phyloP scores from a whole-genome alignment of 2,113 vertebrate species.

The Perognathus longimembris region DNA sequence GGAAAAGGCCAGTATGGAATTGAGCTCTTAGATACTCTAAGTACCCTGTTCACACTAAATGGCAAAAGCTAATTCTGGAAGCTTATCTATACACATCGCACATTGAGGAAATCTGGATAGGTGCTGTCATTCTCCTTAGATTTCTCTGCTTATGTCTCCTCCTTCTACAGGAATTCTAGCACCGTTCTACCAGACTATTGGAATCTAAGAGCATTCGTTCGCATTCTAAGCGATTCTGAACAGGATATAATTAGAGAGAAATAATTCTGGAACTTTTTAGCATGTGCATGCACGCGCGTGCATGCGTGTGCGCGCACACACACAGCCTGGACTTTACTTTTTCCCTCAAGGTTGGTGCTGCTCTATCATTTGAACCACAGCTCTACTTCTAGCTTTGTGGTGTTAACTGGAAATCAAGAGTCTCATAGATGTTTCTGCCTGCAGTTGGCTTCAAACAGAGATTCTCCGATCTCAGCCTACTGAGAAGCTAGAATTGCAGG shows the following conservation, averaged over 20 bases:
- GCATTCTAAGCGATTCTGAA: neutral
- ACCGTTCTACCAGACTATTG: neutral
- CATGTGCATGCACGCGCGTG: neutral
- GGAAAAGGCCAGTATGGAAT: conserved; percentile 9
- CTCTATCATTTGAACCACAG: too few relatives aligned
- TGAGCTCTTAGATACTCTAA: neutral
- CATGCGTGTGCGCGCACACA: too few relatives aligned
- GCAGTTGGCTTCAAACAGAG: too few relatives aligned
- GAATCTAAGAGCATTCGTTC: conserved; percentile 25
- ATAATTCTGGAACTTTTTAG: conserved; percentile 28
- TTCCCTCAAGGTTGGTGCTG: too few relatives aligned
- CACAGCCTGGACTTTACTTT: too few relatives aligned
- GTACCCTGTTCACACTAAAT: neutral
- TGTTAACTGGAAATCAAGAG: too few relatives aligned
- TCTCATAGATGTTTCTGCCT: too few relatives aligned
- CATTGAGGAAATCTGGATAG: conserved; percentile 13
- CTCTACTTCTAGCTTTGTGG: too few relatives aligned
- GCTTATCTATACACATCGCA: neutral
- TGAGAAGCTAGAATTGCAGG: too few relatives aligned
- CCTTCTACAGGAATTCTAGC: conserved; percentile 11
- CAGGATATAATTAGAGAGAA: conserved; percentile 14
- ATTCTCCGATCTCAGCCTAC: too few relatives aligned
- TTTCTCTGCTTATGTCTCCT: neutral
- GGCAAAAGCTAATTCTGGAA: conserved; percentile 37
- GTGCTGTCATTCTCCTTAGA: neutral